A percentile compares a stretch with the other conserved stretches of the same genome.
Evolutionary conservation across 1,140 invertebrate genomes (phyloP).

Genomic region (Rhyzopertha dominica): DNA sequence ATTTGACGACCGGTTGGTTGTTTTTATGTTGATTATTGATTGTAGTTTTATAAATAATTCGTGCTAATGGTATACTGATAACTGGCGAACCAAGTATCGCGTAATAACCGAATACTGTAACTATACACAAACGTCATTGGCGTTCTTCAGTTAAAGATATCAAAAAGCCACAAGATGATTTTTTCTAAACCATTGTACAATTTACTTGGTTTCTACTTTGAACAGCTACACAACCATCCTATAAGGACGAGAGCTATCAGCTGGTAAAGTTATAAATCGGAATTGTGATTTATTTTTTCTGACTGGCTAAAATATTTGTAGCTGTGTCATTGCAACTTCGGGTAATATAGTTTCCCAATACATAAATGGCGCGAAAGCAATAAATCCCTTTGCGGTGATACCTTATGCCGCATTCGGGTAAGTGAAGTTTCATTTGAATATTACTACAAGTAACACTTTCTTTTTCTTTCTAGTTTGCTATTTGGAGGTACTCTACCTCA

Average conservation of each 20-base stretch:
- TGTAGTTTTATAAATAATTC: neutral
- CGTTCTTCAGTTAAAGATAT: neutral
- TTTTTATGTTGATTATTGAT: too few relatives aligned
- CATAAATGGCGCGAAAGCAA: slow-evolving; percentile 50
- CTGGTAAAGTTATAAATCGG: slow-evolving; percentile 51
- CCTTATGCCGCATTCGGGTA: slow-evolving; percentile 66
- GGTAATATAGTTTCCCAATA: slow-evolving; percentile 61
- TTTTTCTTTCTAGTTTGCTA: slow-evolving; percentile 49
- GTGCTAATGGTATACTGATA: neutral
- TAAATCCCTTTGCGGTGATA: slow-evolving; percentile 56
- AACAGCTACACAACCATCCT: slow-evolving; percentile 60
- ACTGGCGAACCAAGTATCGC: too few relatives aligned
- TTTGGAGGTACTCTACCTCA: slow-evolving; percentile 70
- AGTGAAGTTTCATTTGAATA: slow-evolving; percentile 29
- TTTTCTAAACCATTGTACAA: slow-evolving; percentile 62
- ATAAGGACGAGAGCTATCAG: slow-evolving; percentile 64
- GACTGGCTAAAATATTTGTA: slow-evolving; percentile 39
- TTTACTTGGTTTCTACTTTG: slow-evolving; percentile 57
- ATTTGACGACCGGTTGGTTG: too few relatives aligned
- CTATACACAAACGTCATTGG: neutral
- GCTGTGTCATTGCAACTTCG: slow-evolving; percentile 54
- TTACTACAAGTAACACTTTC: too few relatives aligned
- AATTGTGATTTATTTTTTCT: neutral
- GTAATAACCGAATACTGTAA: neutral
- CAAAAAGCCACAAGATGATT: slow-evolving; percentile 50